Evolutionary conservation across 53 echinoderm and acorn worm genomes (phyloP), one percentile per base, ranked within the genome.

Genomic region (Crossaster papposus): DNA sequence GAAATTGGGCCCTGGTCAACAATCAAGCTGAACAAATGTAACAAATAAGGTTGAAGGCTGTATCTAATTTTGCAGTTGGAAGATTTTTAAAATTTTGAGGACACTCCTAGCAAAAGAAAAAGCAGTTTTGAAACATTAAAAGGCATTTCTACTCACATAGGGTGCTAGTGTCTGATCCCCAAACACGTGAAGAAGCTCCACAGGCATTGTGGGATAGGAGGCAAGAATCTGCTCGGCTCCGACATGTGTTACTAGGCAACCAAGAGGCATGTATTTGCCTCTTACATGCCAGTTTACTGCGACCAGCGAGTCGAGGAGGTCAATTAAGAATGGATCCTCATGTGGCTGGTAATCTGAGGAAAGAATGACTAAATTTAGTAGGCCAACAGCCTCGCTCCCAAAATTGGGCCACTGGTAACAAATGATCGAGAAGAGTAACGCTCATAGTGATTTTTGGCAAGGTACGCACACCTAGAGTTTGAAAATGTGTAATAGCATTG

Each of bases 111-210:
- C n/a, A n/a, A n/a, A n/a, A n/a, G n/a, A n/a, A n/a, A n/a, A n/a
- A n/a, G n/a, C n/a, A n/a, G n/a, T n/a, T n/a, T 8, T 29, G 2
- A 64, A 11, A 4, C 33, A 74, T 12, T 24, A 34, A n/a, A n/a
- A 32, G 28, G 11, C 17, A 35, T 34, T 17, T 74, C 3, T 33
- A 91, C 98, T 97, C 65, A 97, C 98, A 93, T 93, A 94, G 1
- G 98, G 96, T 11, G 94, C 94, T 33, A 94, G 88, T 29, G 93
- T 91, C 68, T 97, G 98, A n/a, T 97, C 98, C 24, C 83, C 83
- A 79, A 96, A 92, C n/a, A 93, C 89, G 78, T 33, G 74, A 14
- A 96, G 89, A 6, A 97, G 82, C 70, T 91, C 90, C 34, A 26
- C 54, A 18, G 93, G 95, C 68, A 97, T 79, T 64, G 82, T 88